Conservation (phyloP, 2,113 vertebrate species). For the Campylomormyrus tamandua region DNA sequence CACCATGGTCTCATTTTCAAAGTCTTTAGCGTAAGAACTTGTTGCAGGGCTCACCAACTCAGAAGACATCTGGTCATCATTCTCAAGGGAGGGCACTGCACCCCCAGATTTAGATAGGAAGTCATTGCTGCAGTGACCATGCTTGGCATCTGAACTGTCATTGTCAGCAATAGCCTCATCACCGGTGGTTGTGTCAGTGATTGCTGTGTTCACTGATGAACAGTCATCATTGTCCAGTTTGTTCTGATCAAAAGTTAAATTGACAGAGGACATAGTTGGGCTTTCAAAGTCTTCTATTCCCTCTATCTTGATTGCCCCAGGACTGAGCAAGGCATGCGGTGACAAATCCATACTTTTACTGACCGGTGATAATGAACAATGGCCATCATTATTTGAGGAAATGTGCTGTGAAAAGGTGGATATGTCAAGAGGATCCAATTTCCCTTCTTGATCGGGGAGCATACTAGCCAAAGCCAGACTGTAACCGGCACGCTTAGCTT, state of each 20-base stretch:
- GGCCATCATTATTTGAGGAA: constrained; percentile 57
- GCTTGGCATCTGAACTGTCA: constrained; percentile 70
- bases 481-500: constrained; percentile 90
- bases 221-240: constrained; percentile 78
- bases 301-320: constrained; percentile 74
- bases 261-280: constrained; percentile 72
- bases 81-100: constrained; percentile 67
- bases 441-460: constrained; percentile 71
- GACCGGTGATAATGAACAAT: constrained; percentile 65
- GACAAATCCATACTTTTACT: constrained; percentile 74
- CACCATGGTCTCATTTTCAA: constrained; percentile 85
- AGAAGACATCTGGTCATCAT: constrained; percentile 76
- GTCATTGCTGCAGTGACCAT: constrained; percentile 58
- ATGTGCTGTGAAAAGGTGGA: constrained; percentile 65
- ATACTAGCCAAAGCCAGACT: constrained; percentile 77
- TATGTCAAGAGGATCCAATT: constrained; percentile 71
- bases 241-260: constrained; percentile 72
- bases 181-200: constrained; percentile 73
- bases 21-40: constrained; percentile 82
- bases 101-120: constrained; percentile 69
- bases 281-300: constrained; percentile 76
- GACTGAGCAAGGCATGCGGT: constrained; percentile 68
- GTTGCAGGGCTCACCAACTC: constrained; percentile 80
- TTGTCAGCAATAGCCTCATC: constrained; percentile 77
- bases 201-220: constrained; percentile 70